Base-by-base conservation (phyloP, 2,888 invertebrate genomes). In the Xylota segnis region DNA sequence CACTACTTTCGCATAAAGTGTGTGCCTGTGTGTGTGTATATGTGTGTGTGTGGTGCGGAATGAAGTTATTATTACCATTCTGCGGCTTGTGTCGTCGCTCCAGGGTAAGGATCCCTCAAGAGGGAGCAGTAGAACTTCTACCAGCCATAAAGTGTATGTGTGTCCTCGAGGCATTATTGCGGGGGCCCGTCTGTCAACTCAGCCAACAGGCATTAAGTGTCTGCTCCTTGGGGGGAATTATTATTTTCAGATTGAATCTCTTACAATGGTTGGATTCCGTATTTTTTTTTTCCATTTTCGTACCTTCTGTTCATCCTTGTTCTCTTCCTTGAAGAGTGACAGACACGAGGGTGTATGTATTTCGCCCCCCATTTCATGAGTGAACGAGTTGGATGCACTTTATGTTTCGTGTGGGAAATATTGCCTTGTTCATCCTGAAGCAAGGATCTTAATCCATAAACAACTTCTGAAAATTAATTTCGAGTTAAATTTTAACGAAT, bases 171-270 rank as follows among this genome's bases (percentile, higher is more conserved):
- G 70, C 50, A 32, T 63, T 59, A 78, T 63, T 71, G 71, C 47
- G 50, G 50, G 52, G 32, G n/a, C 43, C 29, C 32, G 71, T 66
- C 81, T 84, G 81, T 84, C 84, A 84, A 84, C 71, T 76, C 63
- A 84, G 75, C 75, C 75, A 54, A 71, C 71, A 84, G 75, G 79
- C 84, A 75, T 71, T 75, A 75, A 84, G 79, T 84, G 79, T 58
- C 74, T 74, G 27, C 63, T 63, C 37, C 68, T 72, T 79, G 27
- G 65, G 65, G 74, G 74, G 75, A 75, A 75, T 79, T 79, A 45
- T 79, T 63, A 84, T 75, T 84, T 63, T 74, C 70, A 71, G 70
- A 79, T 84, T 84, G 74, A 70, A 65, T 72, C 50, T 63, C 40
- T 68, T 68, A 59, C 66, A 68, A 56, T 68, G 68, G 16, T 23